A percentile compares a stretch with the other conserved stretches of the same genome.
Conservation (phyloP, 2,797 vertebrate genomes). For the Lates japonicus region DNA sequence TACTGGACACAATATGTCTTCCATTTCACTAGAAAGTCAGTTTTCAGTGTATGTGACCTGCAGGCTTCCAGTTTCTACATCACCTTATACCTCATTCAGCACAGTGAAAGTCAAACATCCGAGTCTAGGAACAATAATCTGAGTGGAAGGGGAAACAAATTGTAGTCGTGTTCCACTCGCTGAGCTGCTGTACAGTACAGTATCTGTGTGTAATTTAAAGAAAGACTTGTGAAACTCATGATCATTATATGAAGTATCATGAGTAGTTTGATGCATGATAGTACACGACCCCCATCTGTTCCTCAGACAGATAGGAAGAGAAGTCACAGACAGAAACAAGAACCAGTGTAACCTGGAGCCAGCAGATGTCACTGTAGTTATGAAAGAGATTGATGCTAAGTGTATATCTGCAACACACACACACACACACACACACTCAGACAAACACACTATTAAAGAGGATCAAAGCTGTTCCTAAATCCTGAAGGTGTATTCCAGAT, state of each 20-base stretch:
- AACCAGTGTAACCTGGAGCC: constrained; percentile 39
- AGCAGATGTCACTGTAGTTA: constrained; percentile 72
- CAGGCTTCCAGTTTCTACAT: no score
- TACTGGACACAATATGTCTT: no score
- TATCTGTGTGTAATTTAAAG: no score
- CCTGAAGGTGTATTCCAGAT: constrained; percentile 77
- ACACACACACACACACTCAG: constrained; percentile 13
- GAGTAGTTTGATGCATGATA: not conserved
- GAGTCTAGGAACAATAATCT: no score
- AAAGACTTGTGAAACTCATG: no score
- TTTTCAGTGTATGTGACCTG: no score
- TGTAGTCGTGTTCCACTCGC: no score
- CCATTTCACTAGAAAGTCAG: no score
- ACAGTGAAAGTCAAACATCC: no score
- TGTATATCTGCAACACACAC: not conserved
- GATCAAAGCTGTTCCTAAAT: constrained; percentile 59
- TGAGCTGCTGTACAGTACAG: no score
- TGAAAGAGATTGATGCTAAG: constrained; percentile 25
- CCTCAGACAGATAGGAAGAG: not conserved
- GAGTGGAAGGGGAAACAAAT: no score
- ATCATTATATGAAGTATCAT: not conserved
- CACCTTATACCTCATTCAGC: no score
- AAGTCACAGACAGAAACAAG: not conserved
- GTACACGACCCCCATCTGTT: not conserved
- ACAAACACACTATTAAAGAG: constrained; percentile 14